Percentiles rank a stretch among this genome's conserved stretches.
These are phyloP conservation scores for Epizoanthus ramosus DNA, from an alignment of 92 coral and sea anemone species.

Conservation along the genomic window DNA sequence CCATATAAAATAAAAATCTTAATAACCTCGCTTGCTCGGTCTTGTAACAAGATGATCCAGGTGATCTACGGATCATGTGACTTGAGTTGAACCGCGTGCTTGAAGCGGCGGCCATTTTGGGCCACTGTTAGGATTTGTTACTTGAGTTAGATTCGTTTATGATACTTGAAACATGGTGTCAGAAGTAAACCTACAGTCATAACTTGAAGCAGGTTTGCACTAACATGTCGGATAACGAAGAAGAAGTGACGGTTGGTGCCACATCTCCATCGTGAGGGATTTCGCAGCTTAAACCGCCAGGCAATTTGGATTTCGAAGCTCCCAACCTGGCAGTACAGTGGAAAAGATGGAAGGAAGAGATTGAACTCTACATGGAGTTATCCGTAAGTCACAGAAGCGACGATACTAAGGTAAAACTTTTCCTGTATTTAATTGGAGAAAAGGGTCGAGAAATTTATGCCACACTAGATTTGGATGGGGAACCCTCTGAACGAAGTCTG, in stretches of 20 bases:
- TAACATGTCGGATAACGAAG: no score
- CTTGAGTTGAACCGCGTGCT: no score
- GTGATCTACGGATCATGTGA: no score
- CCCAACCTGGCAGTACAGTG: constrained; percentile 36
- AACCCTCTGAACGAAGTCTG: constrained; percentile 4
- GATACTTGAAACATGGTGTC: no score
- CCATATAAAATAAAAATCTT: no score
- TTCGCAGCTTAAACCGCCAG: constrained; percentile 33
- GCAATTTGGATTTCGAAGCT: constrained; percentile 34
- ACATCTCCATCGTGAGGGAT: not conserved
- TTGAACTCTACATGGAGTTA: constrained; percentile 44
- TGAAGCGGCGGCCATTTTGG: no score
- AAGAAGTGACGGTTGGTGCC: not conserved
- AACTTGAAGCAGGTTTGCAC: no score
- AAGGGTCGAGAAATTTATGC: constrained; percentile 44
- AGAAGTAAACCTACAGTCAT: no score
- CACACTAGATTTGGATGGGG: constrained; percentile 25
- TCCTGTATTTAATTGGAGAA: constrained; percentile 32
- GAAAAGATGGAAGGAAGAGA: constrained; percentile 54
- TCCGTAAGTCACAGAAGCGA: constrained; percentile 46
- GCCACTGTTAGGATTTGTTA: no score
- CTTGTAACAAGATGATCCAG: no score
- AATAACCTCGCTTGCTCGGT: no score
- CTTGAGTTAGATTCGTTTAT: no score
- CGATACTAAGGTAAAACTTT: constrained; percentile 44